These are phyloP conservation scores for Brachionus paranguensis DNA, from an alignment of 1,140 invertebrate species.

Conservation along the genomic window DNA sequence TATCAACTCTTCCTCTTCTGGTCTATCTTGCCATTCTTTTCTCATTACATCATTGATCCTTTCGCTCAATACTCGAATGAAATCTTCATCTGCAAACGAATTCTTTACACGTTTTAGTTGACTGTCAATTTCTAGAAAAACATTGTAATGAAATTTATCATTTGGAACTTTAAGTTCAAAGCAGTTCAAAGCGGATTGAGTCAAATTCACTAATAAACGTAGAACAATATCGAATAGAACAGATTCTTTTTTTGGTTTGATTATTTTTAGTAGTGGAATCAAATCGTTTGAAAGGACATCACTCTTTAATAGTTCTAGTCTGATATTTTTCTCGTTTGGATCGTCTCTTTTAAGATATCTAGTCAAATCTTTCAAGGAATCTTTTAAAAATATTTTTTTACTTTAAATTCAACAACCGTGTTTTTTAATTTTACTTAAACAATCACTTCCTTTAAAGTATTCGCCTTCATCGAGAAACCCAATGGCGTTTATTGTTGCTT, in stretches of 20 bases:
- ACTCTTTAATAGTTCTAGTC: conserved; percentile 28
- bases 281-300: conserved; percentile 22
- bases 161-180: conserved; percentile 33
- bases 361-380: conserved; percentile 23
- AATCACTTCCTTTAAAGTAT: conserved; percentile 35
- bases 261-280: conserved; percentile 1
- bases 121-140: conserved; percentile 21
- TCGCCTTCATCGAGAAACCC: conserved; percentile 27
- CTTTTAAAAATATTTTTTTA: not conserved
- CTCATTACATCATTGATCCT: not conserved
- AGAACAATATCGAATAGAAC: conserved; percentile 17
- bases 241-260: not conserved
- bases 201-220: conserved; percentile 15
- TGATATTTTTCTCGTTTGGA: conserved; percentile 22
- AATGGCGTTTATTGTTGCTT: conserved; percentile 23
- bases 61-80: conserved; percentile 14
- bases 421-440: not conserved
- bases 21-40: conserved; percentile 37
- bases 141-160: conserved; percentile 38
- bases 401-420: not conserved
- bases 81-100: conserved; percentile 21
- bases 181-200: conserved; percentile 15
- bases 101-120: conserved; percentile 14
- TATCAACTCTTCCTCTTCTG: conserved; percentile 39
- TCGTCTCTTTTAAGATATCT: conserved; percentile 22